Evolutionary conservation across 2,888 invertebrate species (phyloP).

Genomic region (Ypsolopha scabrella): DNA sequence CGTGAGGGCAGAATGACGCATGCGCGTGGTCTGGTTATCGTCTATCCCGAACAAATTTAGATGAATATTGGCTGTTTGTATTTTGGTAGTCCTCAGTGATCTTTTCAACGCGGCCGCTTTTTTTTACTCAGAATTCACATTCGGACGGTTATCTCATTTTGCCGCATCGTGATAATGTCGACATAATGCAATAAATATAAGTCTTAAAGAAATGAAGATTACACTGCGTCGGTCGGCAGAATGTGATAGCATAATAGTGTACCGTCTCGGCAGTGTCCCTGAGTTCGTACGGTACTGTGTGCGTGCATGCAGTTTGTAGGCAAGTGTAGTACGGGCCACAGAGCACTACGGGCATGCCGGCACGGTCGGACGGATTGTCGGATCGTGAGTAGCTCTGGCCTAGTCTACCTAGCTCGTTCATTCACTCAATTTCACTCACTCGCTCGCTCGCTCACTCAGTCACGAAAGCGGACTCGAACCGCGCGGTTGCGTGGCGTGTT

Average conservation of each 20-base stretch:
- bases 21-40: slow-evolving; percentile 60
- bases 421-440: slow-evolving; percentile 63
- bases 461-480: slow-evolving; percentile 63
- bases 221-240: slow-evolving; percentile 46
- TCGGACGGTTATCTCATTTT: slow-evolving; percentile 53
- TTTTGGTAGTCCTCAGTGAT: slow-evolving; percentile 42
- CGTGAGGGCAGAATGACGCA: slow-evolving; percentile 50
- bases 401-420: slow-evolving; percentile 11
- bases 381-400: slow-evolving; percentile 24
- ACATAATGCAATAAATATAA: slow-evolving; percentile 45
- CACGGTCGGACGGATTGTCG: slow-evolving; percentile 17
- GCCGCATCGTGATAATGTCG: slow-evolving; percentile 62
- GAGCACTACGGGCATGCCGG: no score
- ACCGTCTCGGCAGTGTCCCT: no score
- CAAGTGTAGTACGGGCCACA: slow-evolving; percentile 35
- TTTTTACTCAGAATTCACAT: slow-evolving; percentile 46
- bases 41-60: slow-evolving; percentile 60
- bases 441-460: slow-evolving; percentile 38
- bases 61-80: slow-evolving; percentile 47
- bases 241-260: no score
- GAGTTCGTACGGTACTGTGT: neutral
- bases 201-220: slow-evolving; percentile 52
- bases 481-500: slow-evolving; percentile 60
- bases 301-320: slow-evolving; percentile 19
- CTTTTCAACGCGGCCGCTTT: slow-evolving; percentile 53